A percentile compares a stretch with the other conserved stretches of the same genome.
Evolutionary conservation across 2,113 vertebrate genomes (phyloP).

Genomic region (Alectura lathami): DNA sequence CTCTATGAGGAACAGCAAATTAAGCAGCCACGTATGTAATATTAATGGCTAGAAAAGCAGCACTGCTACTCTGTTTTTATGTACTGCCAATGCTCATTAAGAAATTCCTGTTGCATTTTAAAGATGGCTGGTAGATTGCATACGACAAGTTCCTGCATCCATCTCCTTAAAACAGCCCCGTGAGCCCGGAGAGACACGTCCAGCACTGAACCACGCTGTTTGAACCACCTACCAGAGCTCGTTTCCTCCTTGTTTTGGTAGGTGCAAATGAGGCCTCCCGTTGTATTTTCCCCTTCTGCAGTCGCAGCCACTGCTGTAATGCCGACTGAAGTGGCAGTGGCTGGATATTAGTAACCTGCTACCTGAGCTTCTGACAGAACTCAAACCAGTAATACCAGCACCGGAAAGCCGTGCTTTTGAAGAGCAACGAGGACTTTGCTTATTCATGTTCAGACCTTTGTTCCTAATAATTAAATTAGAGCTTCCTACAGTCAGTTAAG

Average conservation of each 20-base stretch:
- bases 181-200: background rate
- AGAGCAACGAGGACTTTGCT: background rate
- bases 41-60: conserved; percentile 50
- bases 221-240: background rate
- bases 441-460: background rate
- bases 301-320: accelerated
- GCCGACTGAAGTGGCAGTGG: background rate
- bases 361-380: background rate
- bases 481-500: background rate
- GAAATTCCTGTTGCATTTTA: background rate
- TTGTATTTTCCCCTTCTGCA: background rate
- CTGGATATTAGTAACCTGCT: background rate
- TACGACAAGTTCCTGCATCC: background rate
- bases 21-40: conserved; percentile 1
- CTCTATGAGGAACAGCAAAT: background rate
- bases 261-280: background rate
- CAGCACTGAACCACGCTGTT: accelerated
- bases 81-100: conserved; percentile 21
- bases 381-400: background rate
- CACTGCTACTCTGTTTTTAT: background rate
- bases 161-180: accelerated
- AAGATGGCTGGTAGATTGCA: background rate
- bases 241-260: background rate
- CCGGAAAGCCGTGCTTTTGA: background rate
- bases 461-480: conserved; percentile 17